phyloP scores from a whole-genome alignment of 2,888 invertebrate species.

The Aromia moschata region DNA sequence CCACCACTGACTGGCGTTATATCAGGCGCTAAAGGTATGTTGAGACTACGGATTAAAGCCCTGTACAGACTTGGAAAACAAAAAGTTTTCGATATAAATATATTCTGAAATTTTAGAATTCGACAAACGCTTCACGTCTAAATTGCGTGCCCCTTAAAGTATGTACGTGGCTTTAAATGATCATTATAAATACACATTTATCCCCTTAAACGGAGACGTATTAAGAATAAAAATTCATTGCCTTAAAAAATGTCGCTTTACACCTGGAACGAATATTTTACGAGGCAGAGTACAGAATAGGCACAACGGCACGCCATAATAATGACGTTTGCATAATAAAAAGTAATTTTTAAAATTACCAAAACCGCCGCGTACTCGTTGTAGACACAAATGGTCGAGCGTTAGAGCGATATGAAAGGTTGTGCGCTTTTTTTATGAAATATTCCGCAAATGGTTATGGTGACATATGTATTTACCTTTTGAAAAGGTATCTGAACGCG shows the following conservation, averaged over 20 bases:
- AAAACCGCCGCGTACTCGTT: background rate
- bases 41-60: no score
- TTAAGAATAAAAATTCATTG: constrained; percentile 9
- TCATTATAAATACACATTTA: no score
- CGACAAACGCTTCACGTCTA: no score
- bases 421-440: constrained; percentile 3
- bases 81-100: no score
- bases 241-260: background rate
- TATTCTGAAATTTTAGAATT: no score
- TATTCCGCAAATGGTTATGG: background rate
- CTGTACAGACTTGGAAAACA: no score
- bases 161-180: no score
- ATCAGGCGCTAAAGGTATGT: no score
- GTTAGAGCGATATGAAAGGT: background rate
- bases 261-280: background rate
- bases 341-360: constrained; percentile 11
- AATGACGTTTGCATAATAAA: constrained; percentile 5
- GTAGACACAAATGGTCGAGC: background rate
- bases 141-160: no score
- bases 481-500: background rate
- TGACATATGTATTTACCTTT: background rate
- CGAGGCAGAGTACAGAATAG: background rate
- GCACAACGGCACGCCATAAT: background rate
- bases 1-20: no score
- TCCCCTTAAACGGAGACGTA: background rate